Percentiles rank a stretch among this genome's conserved stretches.
These are phyloP conservation scores for Hemibagrus guttatus DNA, from an alignment of 2,797 vertebrate genomes.

Conservation along the genomic window DNA sequence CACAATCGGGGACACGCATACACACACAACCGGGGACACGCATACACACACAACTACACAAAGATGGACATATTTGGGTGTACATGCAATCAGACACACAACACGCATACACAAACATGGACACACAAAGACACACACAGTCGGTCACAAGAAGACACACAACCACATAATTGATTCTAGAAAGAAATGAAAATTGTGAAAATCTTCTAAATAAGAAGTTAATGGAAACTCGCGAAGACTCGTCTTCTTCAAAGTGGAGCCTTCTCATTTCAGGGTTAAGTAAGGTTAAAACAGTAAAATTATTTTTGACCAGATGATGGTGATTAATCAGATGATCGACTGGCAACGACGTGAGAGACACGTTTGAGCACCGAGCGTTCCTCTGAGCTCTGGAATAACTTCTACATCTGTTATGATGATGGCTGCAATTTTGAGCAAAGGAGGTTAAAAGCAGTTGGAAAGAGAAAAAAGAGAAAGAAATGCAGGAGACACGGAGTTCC, in stretches of 20 bases:
- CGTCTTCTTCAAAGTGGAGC: neutral
- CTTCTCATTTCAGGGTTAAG: neutral
- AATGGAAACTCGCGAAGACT: neutral
- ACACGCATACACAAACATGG: neutral
- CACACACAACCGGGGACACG: neutral
- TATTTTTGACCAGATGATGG: neutral
- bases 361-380: neutral
- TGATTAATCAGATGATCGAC: neutral
- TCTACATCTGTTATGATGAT: neutral
- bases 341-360: neutral
- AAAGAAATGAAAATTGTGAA: neutral
- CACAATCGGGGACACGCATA: neutral
- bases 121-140: neutral
- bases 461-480: slow-evolving; percentile 7
- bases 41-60: neutral
- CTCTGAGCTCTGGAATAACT: neutral
- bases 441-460: slow-evolving; percentile 1
- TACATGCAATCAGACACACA: neutral
- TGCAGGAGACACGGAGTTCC: neutral
- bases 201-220: neutral
- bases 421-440: slow-evolving; percentile 4
- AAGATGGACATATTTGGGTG: too few species aligned
- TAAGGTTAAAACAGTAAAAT: neutral
- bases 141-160: neutral
- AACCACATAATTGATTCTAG: neutral